A percentile compares a stretch with the other conserved stretches of the same genome.
phyloP scores from a whole-genome alignment of 2,888 invertebrate genomes.

The Aphodius sticticus region DNA sequence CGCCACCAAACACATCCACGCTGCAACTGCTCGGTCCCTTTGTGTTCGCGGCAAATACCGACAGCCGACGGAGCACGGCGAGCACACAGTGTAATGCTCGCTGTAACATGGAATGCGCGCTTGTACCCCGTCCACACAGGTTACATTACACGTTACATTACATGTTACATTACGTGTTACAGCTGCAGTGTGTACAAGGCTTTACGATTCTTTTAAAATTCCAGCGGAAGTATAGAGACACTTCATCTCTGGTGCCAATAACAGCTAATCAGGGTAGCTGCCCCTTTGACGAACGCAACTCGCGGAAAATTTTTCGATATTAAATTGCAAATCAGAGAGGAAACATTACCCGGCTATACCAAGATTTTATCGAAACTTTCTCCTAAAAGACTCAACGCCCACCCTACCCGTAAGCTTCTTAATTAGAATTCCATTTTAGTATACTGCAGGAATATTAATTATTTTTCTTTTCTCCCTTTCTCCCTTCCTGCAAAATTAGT shows the following conservation, averaged over 20 bases:
- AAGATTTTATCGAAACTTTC: constrained; percentile 43
- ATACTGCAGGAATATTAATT: constrained; percentile 51
- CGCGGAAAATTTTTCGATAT: constrained; percentile 51
- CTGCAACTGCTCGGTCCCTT: too few species aligned
- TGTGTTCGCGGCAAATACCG: too few species aligned
- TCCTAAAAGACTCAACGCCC: constrained; percentile 47
- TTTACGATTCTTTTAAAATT: neutral
- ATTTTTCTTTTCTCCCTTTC: constrained; percentile 44
- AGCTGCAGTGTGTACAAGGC: too few species aligned
- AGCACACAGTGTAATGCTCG: too few species aligned
- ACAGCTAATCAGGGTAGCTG: constrained; percentile 27
- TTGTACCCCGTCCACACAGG: too few species aligned
- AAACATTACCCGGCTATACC: constrained; percentile 48
- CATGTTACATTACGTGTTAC: too few species aligned
- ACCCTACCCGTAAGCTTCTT: constrained; percentile 48
- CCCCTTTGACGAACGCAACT: constrained; percentile 40
- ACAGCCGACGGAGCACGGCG: too few species aligned
- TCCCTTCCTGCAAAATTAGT: constrained; percentile 19
- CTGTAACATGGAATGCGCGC: too few species aligned
- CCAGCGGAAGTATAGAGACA: neutral
- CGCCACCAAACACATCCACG: too few species aligned
- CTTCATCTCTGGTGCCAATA: constrained; percentile 31
- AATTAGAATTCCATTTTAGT: constrained; percentile 54
- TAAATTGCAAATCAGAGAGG: constrained; percentile 52
- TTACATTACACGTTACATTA: too few species aligned